phyloP scores from a whole-genome alignment of 30 jellyfish, hydroid and myxozoan genomes.

The Rhopilema esculentum region DNA sequence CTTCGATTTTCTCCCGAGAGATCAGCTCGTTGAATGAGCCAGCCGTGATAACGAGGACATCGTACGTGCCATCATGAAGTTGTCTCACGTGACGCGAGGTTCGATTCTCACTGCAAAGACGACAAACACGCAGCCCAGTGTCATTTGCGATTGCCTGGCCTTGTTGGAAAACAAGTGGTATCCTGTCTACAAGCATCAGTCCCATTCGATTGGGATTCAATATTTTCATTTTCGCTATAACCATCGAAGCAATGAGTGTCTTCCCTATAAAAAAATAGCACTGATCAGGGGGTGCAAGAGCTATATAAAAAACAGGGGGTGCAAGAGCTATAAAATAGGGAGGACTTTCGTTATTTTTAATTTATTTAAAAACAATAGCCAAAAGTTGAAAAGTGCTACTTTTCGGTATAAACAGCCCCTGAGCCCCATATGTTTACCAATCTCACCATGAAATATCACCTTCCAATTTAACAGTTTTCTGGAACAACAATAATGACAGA shows the following conservation, averaged over 20 bases:
- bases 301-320: too few species aligned
- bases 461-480: too few species aligned
- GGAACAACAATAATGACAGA: too few species aligned
- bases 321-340: too few species aligned
- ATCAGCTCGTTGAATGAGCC: slow-evolving; percentile 80
- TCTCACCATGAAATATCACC: too few species aligned
- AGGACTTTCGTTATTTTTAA: too few species aligned
- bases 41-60: slow-evolving; percentile 87
- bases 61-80: slow-evolving; percentile 69
- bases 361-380: too few species aligned
- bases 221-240: slow-evolving; percentile 65
- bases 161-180: slow-evolving; percentile 85
- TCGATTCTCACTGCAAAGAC: slow-evolving; percentile 83
- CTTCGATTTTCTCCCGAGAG: slow-evolving; percentile 50
- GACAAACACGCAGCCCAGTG: slow-evolving; percentile 73
- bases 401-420: too few species aligned
- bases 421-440: too few species aligned
- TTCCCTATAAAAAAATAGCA: slow-evolving; percentile 36
- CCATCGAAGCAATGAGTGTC: slow-evolving; percentile 89
- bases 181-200: slow-evolving; percentile 81
- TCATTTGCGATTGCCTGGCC: slow-evolving; percentile 71
- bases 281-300: not conserved
- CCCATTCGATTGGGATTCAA: slow-evolving; percentile 77
- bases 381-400: too few species aligned
- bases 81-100: slow-evolving; percentile 59